A percentile compares a stretch with the other conserved stretches of the same genome.
These are phyloP conservation scores for Heptranchias perlo DNA, from an alignment of 2,113 vertebrate genomes.

Conservation along the genomic window DNA sequence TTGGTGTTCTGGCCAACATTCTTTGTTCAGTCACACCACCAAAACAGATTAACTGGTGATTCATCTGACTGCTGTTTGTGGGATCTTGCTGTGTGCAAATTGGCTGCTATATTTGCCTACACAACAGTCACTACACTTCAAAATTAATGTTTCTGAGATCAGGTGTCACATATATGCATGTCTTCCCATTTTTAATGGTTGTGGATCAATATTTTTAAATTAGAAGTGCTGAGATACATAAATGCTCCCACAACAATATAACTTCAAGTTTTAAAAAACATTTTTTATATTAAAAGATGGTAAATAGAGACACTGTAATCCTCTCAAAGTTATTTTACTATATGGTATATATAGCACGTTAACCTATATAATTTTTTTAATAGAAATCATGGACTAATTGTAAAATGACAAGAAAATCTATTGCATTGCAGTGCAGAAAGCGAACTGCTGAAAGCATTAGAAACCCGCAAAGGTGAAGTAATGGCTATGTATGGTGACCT, in stretches of 20 bases:
- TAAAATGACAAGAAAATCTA: slow-evolving; percentile 52
- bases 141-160: background rate
- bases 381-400: background rate
- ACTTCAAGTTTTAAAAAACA: no score
- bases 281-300: background rate
- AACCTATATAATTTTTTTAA: background rate
- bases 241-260: background rate
- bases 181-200: background rate
- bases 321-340: background rate
- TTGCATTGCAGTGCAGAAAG: slow-evolving; percentile 50
- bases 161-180: background rate
- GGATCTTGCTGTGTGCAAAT: background rate
- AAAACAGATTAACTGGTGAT: background rate
- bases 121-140: background rate
- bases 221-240: no score
- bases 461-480: slow-evolving; percentile 55
- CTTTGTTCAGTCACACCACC: no score
- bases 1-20: background rate
- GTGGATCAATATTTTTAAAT: background rate
- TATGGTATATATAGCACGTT: no score
- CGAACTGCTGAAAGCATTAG: slow-evolving; percentile 50
- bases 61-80: background rate
- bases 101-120: background rate
- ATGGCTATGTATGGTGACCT: slow-evolving; percentile 50
- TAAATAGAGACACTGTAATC: background rate